These are phyloP conservation scores for Lepus europaeus DNA, from an alignment of 2,113 vertebrate genomes.

Conservation along the genomic window DNA sequence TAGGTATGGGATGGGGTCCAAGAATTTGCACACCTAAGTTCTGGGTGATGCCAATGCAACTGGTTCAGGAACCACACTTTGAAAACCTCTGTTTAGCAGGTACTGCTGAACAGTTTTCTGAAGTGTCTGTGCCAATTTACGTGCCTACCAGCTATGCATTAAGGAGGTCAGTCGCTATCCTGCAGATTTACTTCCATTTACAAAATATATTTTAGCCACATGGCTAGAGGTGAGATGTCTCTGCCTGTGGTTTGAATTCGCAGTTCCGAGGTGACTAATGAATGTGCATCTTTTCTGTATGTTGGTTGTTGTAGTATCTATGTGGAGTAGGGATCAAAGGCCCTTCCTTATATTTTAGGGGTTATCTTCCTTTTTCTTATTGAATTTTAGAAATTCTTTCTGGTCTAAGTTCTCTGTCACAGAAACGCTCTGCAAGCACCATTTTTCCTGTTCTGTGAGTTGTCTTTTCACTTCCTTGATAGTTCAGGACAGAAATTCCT, in stretches of 20 bases:
- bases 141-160: fast-evolving
- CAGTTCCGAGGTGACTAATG: background rate
- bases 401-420: background rate
- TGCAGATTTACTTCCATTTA: background rate
- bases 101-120: background rate
- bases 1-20: background rate
- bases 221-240: background rate
- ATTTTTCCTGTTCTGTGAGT: background rate
- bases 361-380: background rate
- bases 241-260: background rate
- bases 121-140: background rate
- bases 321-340: background rate
- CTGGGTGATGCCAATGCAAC: background rate
- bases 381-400: background rate
- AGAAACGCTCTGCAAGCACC: background rate
- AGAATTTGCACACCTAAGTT: background rate
- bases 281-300: background rate
- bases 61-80: background rate
- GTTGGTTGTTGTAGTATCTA: background rate
- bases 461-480: constrained; percentile 17
- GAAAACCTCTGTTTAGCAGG: background rate
- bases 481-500: background rate
- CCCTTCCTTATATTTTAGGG: background rate
- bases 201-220: background rate
- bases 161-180: background rate